Evolutionary conservation across 1,140 invertebrate genomes (phyloP), one percentile per base, ranked within the genome.

Genomic region (Ceratosolen fusciceps): DNA sequence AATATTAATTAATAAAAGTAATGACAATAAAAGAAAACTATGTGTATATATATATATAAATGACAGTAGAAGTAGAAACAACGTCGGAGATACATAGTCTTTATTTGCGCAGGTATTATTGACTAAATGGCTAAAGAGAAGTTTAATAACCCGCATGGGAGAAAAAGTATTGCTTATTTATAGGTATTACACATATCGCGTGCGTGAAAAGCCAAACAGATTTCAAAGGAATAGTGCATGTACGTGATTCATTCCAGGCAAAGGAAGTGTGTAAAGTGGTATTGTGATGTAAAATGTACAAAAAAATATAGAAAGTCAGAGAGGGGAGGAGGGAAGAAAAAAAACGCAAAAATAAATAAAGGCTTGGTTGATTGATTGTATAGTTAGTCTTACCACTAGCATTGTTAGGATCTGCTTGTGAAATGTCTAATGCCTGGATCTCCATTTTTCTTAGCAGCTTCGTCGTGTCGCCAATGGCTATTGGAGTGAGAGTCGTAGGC

Each of bases 371-470:
- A 84, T 85, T 83, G 79, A 70, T 84, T 82, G 76, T 83, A 85
- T 83, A 85, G 82, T 84, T 82, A 84, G 82, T 86, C 89, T 90
- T 90, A 90, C 89, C 88, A 88, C 86, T 87, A 89, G 85, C 85
- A 87, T 86, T 85, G 86, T 84, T 85, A 87, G 82, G 85, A 82
- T 87, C 85, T 83, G 86, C 84, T 86, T 87, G 84, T 79, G 86
- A 87, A 82, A 86, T 88, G 86, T 88, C 85, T 86, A 88, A 83
- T 82, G 86, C 87, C 86, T 90, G 88, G 86, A 88, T 89, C 84
- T 88, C 88, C 88, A 89, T 89, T 87, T 89, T 89, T 86, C 86
- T 84, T 81, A 85, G 86, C 83, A 90, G 83, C 83, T 88, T 89
- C 83, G 88, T 89, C 77, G 87, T 90, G 82, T 47, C 79, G 34